Base-by-base conservation (phyloP, 2,113 vertebrate species). In the Mus pahari region DNA sequence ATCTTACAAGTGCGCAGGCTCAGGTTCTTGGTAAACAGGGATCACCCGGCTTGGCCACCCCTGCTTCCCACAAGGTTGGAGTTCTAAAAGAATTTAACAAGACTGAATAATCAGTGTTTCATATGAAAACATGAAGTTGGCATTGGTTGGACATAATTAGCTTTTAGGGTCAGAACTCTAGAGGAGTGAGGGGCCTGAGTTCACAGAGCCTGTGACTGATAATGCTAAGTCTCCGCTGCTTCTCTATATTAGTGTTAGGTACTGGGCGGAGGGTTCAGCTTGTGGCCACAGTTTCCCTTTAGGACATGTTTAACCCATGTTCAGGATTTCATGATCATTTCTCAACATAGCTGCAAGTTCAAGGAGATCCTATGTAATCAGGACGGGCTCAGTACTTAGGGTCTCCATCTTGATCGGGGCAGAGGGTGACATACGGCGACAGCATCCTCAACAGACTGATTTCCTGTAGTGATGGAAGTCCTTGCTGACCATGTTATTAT, bases 401-500 rank as follows among this genome's bases (percentile, higher is more conserved):
- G 16, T 26, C 26, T 71, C 14, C 45, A 39, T 53, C 48, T 10
- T 36, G n/a, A n/a, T 48, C 71, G 12, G 19, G 42, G 14, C 0
- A 11, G 20, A n/a, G 45, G n/a, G 33, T 33, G 1, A 1, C 7
- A 1, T 55, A 12, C 48, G 77, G 71, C 31, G 60, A 45, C 36
- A 7, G 39, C 22, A 50, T 66, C 84, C 53, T 90, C 13, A 14
- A 13, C 36, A 64, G 71, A 66, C 39, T 55, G 84, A 82, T 73
- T 86, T 71, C 70, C 75, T 45, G 0, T 74, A 58, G 39, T 88
- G 96, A 91, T 74, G 90, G 48, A 92, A 95, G 91, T 74, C 94
- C 86, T 97, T 70, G 86, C 94, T 96, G 96, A 91, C 89, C 55
- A 66, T 16, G 48, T 97, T 97, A 91, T 95, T 94, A 97, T 97